phyloP scores from a whole-genome alignment of 2,797 vertebrate species.

The Rhincodon typus region DNA sequence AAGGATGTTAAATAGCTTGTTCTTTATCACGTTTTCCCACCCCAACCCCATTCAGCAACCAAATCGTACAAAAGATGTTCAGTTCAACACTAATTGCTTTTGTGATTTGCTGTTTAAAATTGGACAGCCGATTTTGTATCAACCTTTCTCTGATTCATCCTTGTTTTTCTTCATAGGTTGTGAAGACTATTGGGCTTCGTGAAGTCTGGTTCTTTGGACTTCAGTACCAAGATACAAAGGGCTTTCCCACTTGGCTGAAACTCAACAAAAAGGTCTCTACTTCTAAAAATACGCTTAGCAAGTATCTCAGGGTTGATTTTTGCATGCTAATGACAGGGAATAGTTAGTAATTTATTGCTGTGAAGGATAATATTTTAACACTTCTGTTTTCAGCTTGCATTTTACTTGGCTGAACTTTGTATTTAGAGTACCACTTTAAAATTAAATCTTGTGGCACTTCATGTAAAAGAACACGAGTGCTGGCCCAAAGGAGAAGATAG shows the following conservation, averaged over 20 bases:
- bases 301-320: neutral
- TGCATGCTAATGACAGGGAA: neutral
- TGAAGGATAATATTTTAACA: neutral
- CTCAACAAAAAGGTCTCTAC: constrained; percentile 88
- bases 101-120: neutral
- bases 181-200: constrained; percentile 93
- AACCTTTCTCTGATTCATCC: neutral
- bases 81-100: neutral
- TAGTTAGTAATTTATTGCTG: neutral
- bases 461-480: neutral
- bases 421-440: neutral
- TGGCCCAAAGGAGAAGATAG: neutral
- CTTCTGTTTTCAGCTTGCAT: neutral
- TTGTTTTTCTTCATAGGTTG: constrained; percentile 63
- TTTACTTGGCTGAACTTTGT: neutral
- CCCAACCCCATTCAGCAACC: too few relatives aligned
- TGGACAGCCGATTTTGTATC: neutral
- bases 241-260: constrained; percentile 96
- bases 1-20: too few relatives aligned
- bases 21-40: too few relatives aligned
- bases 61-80: neutral
- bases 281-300: neutral
- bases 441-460: neutral
- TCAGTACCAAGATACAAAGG: constrained; percentile 95
- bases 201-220: constrained; percentile 98